Percentiles rank a stretch among this genome's conserved stretches.
Conservation (phyloP, 2,888 invertebrate genomes). For the Nipponacmea schrenckii region DNA sequence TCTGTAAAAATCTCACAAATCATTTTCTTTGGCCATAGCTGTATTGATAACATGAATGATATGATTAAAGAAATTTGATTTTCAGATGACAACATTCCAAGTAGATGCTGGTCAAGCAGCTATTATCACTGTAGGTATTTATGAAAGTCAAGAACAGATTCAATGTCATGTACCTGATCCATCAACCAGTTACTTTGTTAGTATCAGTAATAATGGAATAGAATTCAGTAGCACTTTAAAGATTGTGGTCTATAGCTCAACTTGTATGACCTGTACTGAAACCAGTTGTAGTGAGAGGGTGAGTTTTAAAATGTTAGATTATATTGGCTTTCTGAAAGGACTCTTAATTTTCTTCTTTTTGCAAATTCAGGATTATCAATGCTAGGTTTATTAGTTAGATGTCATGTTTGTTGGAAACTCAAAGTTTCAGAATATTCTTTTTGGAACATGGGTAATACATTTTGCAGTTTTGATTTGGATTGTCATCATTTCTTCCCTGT, state of each 20-base stretch:
- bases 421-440: too few relatives aligned
- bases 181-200: slow-evolving; percentile 25
- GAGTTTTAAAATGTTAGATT: slow-evolving; percentile 16
- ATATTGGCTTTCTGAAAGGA: neutral
- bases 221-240: slow-evolving; percentile 22
- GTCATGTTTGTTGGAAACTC: too few relatives aligned
- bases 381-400: too few relatives aligned
- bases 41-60: too few relatives aligned
- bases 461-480: too few relatives aligned
- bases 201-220: slow-evolving; percentile 34
- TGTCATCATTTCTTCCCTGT: too few relatives aligned
- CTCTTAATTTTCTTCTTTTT: neutral
- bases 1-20: too few relatives aligned
- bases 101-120: neutral
- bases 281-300: slow-evolving; percentile 32
- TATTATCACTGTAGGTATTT: neutral
- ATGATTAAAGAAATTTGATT: too few relatives aligned
- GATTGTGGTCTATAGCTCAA: slow-evolving; percentile 35
- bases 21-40: too few relatives aligned
- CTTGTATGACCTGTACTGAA: slow-evolving; percentile 37
- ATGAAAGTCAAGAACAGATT: neutral
- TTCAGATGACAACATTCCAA: too few relatives aligned
- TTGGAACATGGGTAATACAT: too few relatives aligned
- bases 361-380: too few relatives aligned
- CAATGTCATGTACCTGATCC: neutral